Conservation (phyloP, 2,888 invertebrate species). For the Drosophila anomalata region DNA sequence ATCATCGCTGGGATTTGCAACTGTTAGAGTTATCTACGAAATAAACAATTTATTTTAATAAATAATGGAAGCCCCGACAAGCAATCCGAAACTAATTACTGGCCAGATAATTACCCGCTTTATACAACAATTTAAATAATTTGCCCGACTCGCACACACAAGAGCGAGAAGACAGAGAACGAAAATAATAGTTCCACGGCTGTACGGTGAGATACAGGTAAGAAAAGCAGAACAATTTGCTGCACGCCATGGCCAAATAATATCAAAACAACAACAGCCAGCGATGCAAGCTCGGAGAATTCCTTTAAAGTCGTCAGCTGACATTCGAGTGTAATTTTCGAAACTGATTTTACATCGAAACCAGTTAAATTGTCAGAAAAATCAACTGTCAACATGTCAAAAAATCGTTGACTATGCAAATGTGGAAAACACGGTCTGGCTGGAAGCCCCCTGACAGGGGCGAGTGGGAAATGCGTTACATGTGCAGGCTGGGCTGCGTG, state of each 20-base stretch:
- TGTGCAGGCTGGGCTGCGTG: constrained; percentile 11
- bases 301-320: constrained; percentile 79
- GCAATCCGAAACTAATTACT: constrained; percentile 64
- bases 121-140: constrained; percentile 76
- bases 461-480: constrained; percentile 49
- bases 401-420: constrained; percentile 80
- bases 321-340: constrained; percentile 79
- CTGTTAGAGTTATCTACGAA: background rate
- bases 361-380: constrained; percentile 84
- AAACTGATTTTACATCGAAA: constrained; percentile 83
- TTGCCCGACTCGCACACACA: constrained; percentile 63
- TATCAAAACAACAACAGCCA: constrained; percentile 33
- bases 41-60: background rate
- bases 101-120: constrained; percentile 73
- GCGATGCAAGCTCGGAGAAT: constrained; percentile 62
- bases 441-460: background rate
- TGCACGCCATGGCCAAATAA: constrained; percentile 74
- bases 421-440: constrained; percentile 44
- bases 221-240: constrained; percentile 67
- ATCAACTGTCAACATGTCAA: constrained; percentile 83
- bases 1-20: no score
- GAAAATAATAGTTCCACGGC: constrained; percentile 61
- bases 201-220: constrained; percentile 38
- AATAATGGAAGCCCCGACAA: constrained; percentile 34
- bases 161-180: constrained; percentile 1